Percentiles rank a stretch among this genome's conserved stretches.
Conservation (phyloP, 2,888 invertebrate genomes). For the Polymixis lichenea region DNA sequence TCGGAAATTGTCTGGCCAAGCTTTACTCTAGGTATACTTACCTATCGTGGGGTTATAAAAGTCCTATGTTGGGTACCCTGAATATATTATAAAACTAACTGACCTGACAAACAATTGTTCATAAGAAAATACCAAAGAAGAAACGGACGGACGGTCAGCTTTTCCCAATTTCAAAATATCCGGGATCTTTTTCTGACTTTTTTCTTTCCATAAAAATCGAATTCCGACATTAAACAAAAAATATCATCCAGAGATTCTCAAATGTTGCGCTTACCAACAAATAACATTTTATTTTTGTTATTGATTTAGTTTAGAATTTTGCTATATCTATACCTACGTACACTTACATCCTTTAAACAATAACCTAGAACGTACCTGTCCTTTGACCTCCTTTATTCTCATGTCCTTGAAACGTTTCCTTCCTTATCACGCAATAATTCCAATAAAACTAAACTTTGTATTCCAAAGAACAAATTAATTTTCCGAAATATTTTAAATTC, state of each 20-base stretch:
- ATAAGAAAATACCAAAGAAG: too few species aligned
- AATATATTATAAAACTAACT: too few species aligned
- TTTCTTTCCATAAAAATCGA: too few species aligned
- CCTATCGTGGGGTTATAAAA: not conserved
- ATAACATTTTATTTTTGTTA: too few species aligned
- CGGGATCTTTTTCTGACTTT: too few species aligned
- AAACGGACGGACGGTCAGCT: too few species aligned
- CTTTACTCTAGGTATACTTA: not conserved
- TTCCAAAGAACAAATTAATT: slow-evolving; percentile 52
- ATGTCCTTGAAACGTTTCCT: slow-evolving; percentile 39
- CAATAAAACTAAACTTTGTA: slow-evolving; percentile 40
- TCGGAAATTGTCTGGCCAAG: not conserved
- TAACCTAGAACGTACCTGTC: not conserved
- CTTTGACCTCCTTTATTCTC: slow-evolving; percentile 15
- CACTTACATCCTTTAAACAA: slow-evolving; percentile 1
- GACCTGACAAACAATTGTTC: too few species aligned
- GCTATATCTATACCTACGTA: not conserved
- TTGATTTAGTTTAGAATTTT: not conserved
- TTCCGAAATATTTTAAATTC: slow-evolving; percentile 54
- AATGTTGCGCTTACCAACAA: too few species aligned
- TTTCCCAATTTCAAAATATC: too few species aligned
- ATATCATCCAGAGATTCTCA: too few species aligned
- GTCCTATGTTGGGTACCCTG: not conserved
- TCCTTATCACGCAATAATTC: slow-evolving; percentile 50
- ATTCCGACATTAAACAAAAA: too few species aligned